Evolutionary conservation across 2,888 invertebrate genomes (phyloP).

Genomic region (Galeruca laticollis): DNA sequence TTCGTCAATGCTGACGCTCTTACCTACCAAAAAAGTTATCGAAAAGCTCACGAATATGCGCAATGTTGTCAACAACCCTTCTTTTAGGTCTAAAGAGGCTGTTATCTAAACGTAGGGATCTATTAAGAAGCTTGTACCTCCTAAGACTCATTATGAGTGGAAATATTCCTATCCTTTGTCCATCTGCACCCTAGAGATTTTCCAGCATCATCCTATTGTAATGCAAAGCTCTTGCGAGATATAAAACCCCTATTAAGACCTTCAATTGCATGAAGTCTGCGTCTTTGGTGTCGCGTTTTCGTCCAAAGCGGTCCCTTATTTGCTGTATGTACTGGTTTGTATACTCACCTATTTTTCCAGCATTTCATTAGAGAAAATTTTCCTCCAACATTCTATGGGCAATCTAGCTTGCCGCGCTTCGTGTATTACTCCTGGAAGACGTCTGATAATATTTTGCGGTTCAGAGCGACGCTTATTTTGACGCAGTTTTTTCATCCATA

Average conservation of each 20-base stretch:
- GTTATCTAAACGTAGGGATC: no score
- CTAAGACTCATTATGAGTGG: constrained; percentile 40
- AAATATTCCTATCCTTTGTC: no score
- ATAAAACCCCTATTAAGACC: constrained; percentile 53
- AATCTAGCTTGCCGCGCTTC: background rate
- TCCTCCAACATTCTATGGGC: background rate
- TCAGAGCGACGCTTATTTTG: no score
- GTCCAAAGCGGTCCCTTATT: background rate
- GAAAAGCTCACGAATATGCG: no score
- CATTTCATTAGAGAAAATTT: background rate
- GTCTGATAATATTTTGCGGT: background rate
- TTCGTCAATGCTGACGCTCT: constrained; percentile 41
- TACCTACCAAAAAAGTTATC: constrained; percentile 17
- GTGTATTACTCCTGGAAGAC: constrained; percentile 3
- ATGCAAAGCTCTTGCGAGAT: constrained; percentile 48
- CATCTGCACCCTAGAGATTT: constrained; percentile 45
- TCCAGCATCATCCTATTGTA: constrained; percentile 4
- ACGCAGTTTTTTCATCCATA: no score
- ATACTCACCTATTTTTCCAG: background rate
- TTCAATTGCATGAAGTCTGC: constrained; percentile 38
- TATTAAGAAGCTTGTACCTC: constrained; percentile 27
- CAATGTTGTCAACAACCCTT: background rate
- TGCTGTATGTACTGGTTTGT: background rate
- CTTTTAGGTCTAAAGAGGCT: background rate
- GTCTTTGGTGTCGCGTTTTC: background rate